Percentiles rank a stretch among this genome's conserved stretches.
Evolutionary conservation across 2,113 vertebrate species (phyloP).

Genomic region (Vanacampus margaritifer): DNA sequence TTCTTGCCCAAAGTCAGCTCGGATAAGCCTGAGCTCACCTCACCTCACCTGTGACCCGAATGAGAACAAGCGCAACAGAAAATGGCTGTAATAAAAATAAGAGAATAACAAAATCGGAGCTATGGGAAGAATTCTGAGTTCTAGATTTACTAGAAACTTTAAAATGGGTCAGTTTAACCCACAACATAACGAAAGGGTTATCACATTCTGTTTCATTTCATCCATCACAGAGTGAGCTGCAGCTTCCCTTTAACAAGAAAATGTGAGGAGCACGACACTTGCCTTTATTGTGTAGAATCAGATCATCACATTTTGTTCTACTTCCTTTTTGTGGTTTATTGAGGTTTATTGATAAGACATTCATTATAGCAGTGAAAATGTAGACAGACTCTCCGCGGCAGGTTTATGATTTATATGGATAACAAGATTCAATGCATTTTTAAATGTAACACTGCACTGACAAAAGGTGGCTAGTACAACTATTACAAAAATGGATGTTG

Average conservation of each 20-base stretch:
- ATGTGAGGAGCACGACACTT: not conserved
- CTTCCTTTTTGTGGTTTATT: slow-evolving; percentile 3
- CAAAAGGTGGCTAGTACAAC: not conserved
- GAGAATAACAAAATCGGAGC: not conserved
- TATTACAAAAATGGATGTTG: slow-evolving; percentile 13
- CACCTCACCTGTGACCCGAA: too few relatives aligned
- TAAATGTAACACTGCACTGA: slow-evolving; percentile 6
- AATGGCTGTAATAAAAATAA: not conserved
- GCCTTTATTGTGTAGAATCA: not conserved
- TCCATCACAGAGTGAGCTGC: not conserved
- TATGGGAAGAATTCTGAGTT: not conserved
- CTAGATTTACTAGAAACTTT: not conserved
- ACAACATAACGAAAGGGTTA: not conserved
- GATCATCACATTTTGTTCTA: not conserved
- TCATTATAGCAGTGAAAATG: not conserved
- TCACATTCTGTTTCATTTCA: not conserved
- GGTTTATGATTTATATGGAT: not conserved
- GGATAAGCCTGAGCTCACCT: too few relatives aligned
- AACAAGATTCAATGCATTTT: slow-evolving; percentile 24
- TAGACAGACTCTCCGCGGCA: not conserved
- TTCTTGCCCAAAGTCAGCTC: too few relatives aligned
- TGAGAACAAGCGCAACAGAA: too few relatives aligned
- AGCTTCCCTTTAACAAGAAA: not conserved
- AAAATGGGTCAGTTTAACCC: not conserved
- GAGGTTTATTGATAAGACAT: slow-evolving; percentile 10